phyloP scores from a whole-genome alignment of 2,888 invertebrate species.

The Sminthurinus aureus region DNA sequence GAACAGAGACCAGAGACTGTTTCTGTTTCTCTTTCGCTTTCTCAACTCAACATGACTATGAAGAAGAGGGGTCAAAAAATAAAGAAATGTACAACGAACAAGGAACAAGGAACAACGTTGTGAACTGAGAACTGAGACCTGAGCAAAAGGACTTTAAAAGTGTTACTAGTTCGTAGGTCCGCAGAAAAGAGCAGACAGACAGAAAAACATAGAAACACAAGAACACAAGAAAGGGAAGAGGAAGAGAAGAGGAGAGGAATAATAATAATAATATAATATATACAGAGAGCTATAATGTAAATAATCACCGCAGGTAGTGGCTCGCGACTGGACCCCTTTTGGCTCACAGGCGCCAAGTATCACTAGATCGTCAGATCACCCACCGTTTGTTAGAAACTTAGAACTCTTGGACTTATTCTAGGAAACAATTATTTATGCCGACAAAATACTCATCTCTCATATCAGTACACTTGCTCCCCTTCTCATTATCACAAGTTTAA shows the following conservation, averaged over 20 bases:
- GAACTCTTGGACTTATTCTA: constrained; percentile 45
- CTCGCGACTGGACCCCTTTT: constrained; percentile 52
- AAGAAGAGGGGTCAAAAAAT: constrained; percentile 3
- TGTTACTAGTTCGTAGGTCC: constrained; percentile 47
- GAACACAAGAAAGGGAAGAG: constrained; percentile 9
- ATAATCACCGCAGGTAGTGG: constrained; percentile 55
- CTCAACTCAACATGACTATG: constrained; percentile 17
- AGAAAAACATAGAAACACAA: too few species aligned
- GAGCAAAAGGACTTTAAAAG: constrained; percentile 29
- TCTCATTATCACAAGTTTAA: constrained; percentile 40
- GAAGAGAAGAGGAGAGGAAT: constrained; percentile 22
- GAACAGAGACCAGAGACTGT: constrained; percentile 2
- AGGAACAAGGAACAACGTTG: not conserved
- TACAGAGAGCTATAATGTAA: constrained; percentile 46
- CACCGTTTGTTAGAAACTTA: constrained; percentile 32
- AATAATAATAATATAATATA: not conserved
- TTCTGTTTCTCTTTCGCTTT: not conserved
- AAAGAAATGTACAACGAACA: not conserved
- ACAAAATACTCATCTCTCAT: constrained; percentile 49
- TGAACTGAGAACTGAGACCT: too few species aligned
- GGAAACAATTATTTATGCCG: constrained; percentile 54
- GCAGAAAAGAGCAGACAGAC: constrained; percentile 24
- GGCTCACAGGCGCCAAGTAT: constrained; percentile 49
- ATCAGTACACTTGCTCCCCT: constrained; percentile 39
- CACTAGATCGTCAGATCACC: constrained; percentile 50